Evolutionary conservation across 2,113 vertebrate genomes (phyloP).

Genomic region (Triplophysa rosa): DNA sequence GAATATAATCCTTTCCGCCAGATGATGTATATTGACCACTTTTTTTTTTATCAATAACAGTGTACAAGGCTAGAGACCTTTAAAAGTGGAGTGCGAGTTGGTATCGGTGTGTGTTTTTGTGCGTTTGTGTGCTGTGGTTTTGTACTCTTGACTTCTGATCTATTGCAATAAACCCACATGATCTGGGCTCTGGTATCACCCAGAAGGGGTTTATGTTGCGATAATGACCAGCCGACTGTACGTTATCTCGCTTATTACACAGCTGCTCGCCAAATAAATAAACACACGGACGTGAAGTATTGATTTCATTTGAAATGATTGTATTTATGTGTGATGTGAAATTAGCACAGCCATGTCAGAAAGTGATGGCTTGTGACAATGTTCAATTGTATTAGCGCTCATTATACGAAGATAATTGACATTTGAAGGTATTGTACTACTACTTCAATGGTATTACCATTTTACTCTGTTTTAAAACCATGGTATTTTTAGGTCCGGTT

Average conservation of each 20-base stretch:
- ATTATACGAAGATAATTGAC: background rate
- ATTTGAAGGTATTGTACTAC: no score
- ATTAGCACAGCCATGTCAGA: background rate
- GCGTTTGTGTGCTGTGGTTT: slow-evolving; percentile 15
- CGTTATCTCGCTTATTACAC: background rate
- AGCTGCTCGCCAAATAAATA: background rate
- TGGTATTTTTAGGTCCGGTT: background rate
- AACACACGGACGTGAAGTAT: background rate
- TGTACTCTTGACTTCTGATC: slow-evolving; percentile 46
- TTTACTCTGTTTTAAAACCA: no score
- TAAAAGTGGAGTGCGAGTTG: slow-evolving; percentile 41
- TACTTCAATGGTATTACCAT: no score
- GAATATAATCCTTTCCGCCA: slow-evolving; percentile 77
- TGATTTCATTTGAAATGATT: background rate
- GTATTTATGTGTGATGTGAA: background rate
- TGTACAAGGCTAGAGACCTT: slow-evolving; percentile 59
- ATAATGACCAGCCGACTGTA: slow-evolving; percentile 19
- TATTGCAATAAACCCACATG: slow-evolving; percentile 31
- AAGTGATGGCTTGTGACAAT: background rate
- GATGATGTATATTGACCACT: slow-evolving; percentile 82
- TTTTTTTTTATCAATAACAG: slow-evolving; percentile 65
- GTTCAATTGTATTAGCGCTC: background rate
- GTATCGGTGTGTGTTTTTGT: slow-evolving; percentile 37
- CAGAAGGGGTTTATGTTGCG: slow-evolving; percentile 31
- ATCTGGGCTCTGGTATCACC: slow-evolving; percentile 25